These are phyloP conservation scores for human (Homo sapiens) DNA, from an alignment of 2,113 vertebrate species.

Conservation along the genomic window GRCh38 chr5:96441001-96441500, in stretches of 20 bases:
- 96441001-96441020: not conserved
- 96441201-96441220: not conserved
- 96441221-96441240: not conserved
- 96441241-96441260: not conserved
- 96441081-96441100: not conserved
- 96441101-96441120: not conserved
- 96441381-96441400: not conserved
- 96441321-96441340: not conserved
- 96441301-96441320: not conserved
- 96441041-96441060: constrained; percentile 12
- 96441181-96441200: not conserved
- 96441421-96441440: not conserved
- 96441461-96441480: not conserved
- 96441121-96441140: not conserved
- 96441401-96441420: not conserved
- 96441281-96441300: not conserved
- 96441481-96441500: not conserved
- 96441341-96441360: not conserved
- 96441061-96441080: not conserved
- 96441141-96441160: not conserved
- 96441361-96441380: not conserved
- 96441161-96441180: not conserved
- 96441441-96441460: not conserved
- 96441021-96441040: not conserved
- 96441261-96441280: not conserved